Percentiles rank a stretch among this genome's conserved stretches.
Conservation (phyloP, 1,140 invertebrate species). For the Battus philenor region DNA sequence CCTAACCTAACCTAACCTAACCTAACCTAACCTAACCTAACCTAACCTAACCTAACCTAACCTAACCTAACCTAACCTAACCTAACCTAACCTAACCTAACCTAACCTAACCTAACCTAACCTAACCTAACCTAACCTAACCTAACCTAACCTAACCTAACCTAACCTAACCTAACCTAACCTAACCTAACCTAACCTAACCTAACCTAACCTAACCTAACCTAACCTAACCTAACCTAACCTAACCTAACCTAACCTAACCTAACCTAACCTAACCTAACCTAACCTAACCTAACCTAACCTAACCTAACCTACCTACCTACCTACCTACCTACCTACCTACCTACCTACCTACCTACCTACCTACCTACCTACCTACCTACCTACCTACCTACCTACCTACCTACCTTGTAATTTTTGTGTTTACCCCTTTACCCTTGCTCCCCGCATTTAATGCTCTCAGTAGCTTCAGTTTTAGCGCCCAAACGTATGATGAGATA, state of each 20-base stretch:
- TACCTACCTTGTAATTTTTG: too few relatives aligned
- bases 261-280: constrained; percentile 14
- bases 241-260: constrained; percentile 8
- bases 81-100: constrained; percentile 26
- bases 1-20: constrained; percentile 28
- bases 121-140: constrained; percentile 4
- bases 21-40: constrained; percentile 28
- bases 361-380: too few relatives aligned
- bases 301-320: constrained; percentile 19
- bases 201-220: constrained; percentile 14
- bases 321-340: too few relatives aligned
- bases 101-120: too few relatives aligned
- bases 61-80: constrained; percentile 28
- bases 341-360: too few relatives aligned
- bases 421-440: too few relatives aligned
- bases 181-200: constrained; percentile 15
- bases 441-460: too few relatives aligned
- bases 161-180: constrained; percentile 8
- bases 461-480: too few relatives aligned
- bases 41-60: constrained; percentile 30
- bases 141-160: constrained; percentile 6
- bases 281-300: constrained; percentile 14
- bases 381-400: too few relatives aligned
- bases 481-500: too few relatives aligned
- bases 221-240: constrained; percentile 7